Conservation (phyloP, 2,113 vertebrate genomes). For the Oncorhynchus kisutch region DNA sequence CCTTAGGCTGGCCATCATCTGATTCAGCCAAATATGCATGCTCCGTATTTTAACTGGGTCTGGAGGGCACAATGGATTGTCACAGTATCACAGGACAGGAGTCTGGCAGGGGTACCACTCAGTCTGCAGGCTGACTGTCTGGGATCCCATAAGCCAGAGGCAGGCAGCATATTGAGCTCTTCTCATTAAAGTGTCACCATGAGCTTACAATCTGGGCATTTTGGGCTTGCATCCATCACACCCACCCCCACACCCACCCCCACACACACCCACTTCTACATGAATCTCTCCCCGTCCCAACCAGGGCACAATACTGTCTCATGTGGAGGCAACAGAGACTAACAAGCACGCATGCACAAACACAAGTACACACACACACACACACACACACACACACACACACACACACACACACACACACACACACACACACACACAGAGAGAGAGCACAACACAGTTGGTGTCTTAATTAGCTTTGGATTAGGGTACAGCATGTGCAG, state of each 20-base stretch:
- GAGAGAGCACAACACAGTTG: no score
- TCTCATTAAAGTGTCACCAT: constrained; percentile 60
- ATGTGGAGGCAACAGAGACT: constrained; percentile 26
- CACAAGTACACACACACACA: constrained; percentile 16
- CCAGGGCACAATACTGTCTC: constrained; percentile 45
- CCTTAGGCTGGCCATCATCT: no score
- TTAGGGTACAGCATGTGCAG: constrained; percentile 8
- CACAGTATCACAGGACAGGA: no score
- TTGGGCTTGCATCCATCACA: constrained; percentile 49
- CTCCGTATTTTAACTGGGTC: no score
- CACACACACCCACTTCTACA: constrained; percentile 18
- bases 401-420: constrained; percentile 22
- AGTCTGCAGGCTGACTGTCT: no score
- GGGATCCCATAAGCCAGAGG: constrained; percentile 1
- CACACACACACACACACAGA: constrained; percentile 2
- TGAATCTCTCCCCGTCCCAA: constrained; percentile 26
- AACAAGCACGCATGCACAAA: constrained; percentile 23
- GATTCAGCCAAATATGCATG: no score
- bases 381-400: neutral
- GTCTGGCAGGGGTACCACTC: no score
- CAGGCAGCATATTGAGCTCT: constrained; percentile 58
- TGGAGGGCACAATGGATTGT: no score
- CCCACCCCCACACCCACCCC: neutral
- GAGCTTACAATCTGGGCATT: constrained; percentile 52
- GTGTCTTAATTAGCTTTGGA: no score